Conservation (phyloP, 2,113 vertebrate species). For the Halichoerus grypus region DNA sequence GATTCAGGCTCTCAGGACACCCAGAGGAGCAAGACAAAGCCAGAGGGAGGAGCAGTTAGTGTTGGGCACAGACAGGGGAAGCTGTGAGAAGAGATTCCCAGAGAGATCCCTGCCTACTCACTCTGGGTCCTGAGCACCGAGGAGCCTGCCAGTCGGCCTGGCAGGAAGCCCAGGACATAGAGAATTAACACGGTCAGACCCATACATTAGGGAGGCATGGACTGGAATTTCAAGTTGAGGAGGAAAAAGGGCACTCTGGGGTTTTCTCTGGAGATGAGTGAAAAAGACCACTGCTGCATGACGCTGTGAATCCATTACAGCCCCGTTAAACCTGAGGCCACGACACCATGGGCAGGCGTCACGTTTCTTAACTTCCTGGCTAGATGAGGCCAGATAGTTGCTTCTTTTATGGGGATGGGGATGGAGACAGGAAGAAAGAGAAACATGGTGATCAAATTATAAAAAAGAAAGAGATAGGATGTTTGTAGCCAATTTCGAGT, state of each 20-base stretch:
- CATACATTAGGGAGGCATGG: conserved; percentile 61
- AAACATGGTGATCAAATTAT: neutral
- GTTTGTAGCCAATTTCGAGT: conserved; percentile 38
- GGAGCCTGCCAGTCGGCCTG: conserved; percentile 79
- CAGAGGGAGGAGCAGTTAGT: neutral
- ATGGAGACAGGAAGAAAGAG: neutral
- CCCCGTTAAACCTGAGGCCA: neutral
- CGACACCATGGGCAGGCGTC: neutral
- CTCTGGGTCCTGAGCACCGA: conserved; percentile 71
- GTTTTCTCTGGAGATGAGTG: conserved; percentile 58
- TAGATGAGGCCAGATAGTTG: neutral
- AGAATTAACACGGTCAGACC: conserved; percentile 76
- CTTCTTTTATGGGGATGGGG: neutral
- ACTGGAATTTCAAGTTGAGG: conserved; percentile 72
- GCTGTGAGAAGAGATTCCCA: neutral
- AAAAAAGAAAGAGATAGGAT: neutral
- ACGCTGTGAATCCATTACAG: conserved; percentile 33
- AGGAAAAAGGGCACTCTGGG: conserved; percentile 60
- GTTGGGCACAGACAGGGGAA: accelerated
- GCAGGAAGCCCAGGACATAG: conserved; percentile 77
- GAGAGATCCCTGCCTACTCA: neutral
- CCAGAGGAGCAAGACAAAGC: neutral
- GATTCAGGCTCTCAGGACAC: neutral
- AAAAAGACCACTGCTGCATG: neutral
- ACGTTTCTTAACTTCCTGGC: neutral